phyloP scores from a whole-genome alignment of 2,113 vertebrate species.

The Polyodon spathula region DNA sequence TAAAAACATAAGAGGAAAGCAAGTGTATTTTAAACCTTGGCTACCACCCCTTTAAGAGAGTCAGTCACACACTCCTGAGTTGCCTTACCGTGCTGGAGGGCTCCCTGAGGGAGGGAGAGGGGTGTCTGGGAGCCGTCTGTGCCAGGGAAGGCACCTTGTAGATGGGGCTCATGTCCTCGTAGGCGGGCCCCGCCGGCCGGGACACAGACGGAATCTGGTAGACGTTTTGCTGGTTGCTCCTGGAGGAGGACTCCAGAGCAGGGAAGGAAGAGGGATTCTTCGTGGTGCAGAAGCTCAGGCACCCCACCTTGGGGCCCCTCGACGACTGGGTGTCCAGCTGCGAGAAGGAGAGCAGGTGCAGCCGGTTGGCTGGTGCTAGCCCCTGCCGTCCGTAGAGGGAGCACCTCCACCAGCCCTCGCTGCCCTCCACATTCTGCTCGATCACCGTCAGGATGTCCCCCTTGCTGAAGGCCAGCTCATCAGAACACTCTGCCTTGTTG shows the following conservation, averaged over 20 bases:
- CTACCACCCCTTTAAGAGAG: no score
- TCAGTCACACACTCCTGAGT: no score
- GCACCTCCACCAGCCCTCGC: constrained; percentile 85
- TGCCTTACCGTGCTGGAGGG: no score
- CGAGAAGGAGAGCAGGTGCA: constrained; percentile 51
- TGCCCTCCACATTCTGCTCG: constrained; percentile 57
- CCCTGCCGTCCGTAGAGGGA: constrained; percentile 71
- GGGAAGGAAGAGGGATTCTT: constrained; percentile 7
- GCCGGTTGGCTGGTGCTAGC: constrained; percentile 82
- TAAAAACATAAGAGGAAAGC: no score
- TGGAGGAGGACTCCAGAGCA: accelerated
- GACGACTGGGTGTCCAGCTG: constrained; percentile 14
- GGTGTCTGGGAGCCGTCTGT: constrained; percentile 23
- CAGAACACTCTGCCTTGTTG: constrained; percentile 76
- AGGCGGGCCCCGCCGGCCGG: constrained; percentile 19
- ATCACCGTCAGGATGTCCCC: constrained; percentile 79
- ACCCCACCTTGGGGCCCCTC: neutral
- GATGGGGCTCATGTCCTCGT: constrained; percentile 69
- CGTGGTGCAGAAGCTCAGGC: neutral
- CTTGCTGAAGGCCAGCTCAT: constrained; percentile 79
- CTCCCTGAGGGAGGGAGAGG: constrained; percentile 31
- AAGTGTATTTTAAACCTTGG: no score
- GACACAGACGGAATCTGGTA: constrained; percentile 56
- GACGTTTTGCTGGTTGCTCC: constrained; percentile 34
- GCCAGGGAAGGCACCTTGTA: constrained; percentile 40